These are phyloP conservation scores for Aricia artaxerxes DNA, from an alignment of 2,888 invertebrate genomes.

Conservation along the genomic window DNA sequence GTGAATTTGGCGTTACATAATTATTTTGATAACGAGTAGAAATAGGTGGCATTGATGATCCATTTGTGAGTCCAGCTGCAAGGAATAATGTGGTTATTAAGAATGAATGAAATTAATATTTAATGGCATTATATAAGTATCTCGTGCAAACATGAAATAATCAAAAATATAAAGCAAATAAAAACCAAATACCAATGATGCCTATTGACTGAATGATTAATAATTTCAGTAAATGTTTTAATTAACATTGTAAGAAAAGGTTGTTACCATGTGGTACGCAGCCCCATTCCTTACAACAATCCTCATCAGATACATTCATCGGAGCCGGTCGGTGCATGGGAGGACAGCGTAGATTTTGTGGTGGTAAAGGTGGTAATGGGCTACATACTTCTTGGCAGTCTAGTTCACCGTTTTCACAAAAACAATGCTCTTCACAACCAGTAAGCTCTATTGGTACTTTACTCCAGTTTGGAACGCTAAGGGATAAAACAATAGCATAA, in stretches of 20 bases:
- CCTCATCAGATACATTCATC: constrained; percentile 84
- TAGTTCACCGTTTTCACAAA: constrained; percentile 92
- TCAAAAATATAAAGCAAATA: constrained; percentile 5
- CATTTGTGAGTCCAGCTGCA: constrained; percentile 62
- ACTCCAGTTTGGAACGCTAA: constrained; percentile 87
- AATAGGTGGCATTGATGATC: constrained; percentile 51
- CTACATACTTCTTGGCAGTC: constrained; percentile 92
- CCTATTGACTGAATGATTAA: constrained; percentile 23
- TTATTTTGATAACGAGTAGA: constrained; percentile 51
- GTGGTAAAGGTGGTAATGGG: constrained; percentile 88
- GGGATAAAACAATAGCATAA: constrained; percentile 33
- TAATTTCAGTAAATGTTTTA: constrained; percentile 28
- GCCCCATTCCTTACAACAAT: constrained; percentile 92
- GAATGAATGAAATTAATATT: constrained; percentile 46
- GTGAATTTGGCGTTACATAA: constrained; percentile 60
- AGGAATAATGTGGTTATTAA: constrained; percentile 62
- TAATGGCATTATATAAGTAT: constrained; percentile 35
- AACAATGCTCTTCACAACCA: constrained; percentile 92
- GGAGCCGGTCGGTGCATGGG: constrained; percentile 83
- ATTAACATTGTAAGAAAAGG: not conserved
- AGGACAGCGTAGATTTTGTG: constrained; percentile 86
- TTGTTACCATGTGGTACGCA: constrained; percentile 69
- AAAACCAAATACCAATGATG: constrained; percentile 3
- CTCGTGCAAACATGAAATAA: constrained; percentile 10
- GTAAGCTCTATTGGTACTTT: constrained; percentile 89